Evolutionary conservation across 2,797 vertebrate genomes (phyloP).

Genomic region (Octomys mimax): DNA sequence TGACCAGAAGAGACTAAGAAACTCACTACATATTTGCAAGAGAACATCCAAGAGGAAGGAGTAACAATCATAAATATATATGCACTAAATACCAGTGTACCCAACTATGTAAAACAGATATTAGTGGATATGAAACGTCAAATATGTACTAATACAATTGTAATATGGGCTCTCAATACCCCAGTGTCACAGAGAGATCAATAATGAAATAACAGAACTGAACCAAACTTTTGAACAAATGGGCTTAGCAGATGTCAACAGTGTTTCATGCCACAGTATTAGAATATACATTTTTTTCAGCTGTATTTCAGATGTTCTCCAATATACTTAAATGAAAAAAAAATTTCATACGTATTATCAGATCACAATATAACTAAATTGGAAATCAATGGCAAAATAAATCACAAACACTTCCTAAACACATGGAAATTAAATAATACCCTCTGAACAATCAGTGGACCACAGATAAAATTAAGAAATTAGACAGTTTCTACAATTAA

Average conservation of each 20-base stretch:
- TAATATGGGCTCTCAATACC: background rate
- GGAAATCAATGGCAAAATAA: no score
- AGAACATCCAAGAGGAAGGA: background rate
- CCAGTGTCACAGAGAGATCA: background rate
- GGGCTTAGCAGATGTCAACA: no score
- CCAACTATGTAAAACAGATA: background rate
- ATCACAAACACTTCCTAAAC: no score
- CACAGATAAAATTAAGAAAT: background rate
- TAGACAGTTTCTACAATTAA: background rate
- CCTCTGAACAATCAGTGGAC: no score
- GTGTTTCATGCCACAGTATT: no score
- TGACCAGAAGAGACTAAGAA: background rate
- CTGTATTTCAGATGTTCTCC: no score
- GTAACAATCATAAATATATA: background rate
- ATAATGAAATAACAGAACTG: background rate
- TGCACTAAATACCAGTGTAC: background rate
- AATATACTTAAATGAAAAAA: no score
- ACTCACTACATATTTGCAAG: background rate
- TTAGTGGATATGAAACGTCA: background rate
- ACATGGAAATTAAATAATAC: no score
- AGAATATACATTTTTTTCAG: no score
- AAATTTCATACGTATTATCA: no score
- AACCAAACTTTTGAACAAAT: background rate
- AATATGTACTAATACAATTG: background rate
- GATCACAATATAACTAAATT: no score